Evolutionary conservation across 2,797 vertebrate species (phyloP).

Genomic region (Tinamus major): DNA sequence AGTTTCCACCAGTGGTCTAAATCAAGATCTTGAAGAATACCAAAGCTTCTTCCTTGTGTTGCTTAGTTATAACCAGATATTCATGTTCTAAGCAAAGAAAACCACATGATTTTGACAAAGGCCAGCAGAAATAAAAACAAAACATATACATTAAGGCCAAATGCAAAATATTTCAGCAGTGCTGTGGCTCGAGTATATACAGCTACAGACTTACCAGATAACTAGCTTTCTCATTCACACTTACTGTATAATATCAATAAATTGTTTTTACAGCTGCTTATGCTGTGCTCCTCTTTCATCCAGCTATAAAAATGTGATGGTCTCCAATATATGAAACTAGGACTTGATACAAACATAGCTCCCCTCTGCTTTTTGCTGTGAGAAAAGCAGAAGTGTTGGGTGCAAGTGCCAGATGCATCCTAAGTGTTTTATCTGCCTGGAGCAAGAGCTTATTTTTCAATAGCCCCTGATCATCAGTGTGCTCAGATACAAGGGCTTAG

Average conservation of each 20-base stretch:
- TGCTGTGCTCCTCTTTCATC: neutral
- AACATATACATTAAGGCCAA: neutral
- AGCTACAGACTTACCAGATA: neutral
- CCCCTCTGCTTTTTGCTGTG: neutral
- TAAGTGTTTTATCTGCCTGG: neutral
- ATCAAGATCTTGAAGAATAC: neutral
- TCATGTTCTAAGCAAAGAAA: neutral
- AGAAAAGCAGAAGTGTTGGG: neutral
- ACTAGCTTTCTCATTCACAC: neutral
- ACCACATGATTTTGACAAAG: neutral
- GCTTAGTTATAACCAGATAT: rapidly evolving
- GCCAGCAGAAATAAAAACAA: neutral
- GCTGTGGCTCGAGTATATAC: neutral
- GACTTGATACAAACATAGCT: neutral
- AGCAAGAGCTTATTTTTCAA: neutral
- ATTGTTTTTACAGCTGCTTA: neutral
- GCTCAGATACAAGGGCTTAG: neutral
- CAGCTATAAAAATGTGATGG: neutral
- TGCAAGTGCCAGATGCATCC: neutral
- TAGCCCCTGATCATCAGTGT: neutral
- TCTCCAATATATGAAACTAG: neutral
- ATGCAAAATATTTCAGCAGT: neutral
- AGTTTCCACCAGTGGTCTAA: neutral
- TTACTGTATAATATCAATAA: rapidly evolving
- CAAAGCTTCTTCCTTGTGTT: neutral